Conservation (phyloP, 2,113 vertebrate genomes). For the Rhadina sibilatrix region DNA sequence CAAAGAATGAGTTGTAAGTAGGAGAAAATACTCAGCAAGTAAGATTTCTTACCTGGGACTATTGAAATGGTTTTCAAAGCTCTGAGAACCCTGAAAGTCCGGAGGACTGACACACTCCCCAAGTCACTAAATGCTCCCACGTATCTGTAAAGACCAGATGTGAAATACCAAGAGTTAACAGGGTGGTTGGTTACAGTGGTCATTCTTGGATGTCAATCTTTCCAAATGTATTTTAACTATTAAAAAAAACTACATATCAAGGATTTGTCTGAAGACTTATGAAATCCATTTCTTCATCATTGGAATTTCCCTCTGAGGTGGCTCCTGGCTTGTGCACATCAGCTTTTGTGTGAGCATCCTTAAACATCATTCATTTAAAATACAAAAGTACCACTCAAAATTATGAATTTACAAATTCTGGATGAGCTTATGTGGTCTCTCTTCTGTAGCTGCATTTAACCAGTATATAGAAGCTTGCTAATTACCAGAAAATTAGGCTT, state of each 20-base stretch:
- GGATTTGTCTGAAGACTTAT: neutral
- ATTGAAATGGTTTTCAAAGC: constrained; percentile 94
- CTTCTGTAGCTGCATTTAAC: neutral
- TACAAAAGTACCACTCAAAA: neutral
- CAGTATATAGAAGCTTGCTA: neutral
- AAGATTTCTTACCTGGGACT: constrained; percentile 85
- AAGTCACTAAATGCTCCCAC: constrained; percentile 78
- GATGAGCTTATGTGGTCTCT: neutral
- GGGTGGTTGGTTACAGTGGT: neutral
- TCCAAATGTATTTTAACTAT: neutral
- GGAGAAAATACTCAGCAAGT: neutral
- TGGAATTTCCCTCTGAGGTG: neutral
- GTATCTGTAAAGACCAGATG: constrained; percentile 75
- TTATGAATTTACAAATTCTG: neutral
- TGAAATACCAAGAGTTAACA: neutral
- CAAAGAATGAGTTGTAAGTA: neutral
- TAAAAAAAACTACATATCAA: neutral
- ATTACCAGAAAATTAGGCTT: neutral
- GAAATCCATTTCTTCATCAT: neutral
- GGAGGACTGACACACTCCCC: constrained; percentile 86
- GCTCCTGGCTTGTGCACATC: neutral
- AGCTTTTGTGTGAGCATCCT: neutral
- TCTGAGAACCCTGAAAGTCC: constrained; percentile 91
- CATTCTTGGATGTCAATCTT: neutral
- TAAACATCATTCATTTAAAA: neutral